Base-by-base conservation (phyloP, 2,113 vertebrate genomes). In the Lota lota region DNA sequence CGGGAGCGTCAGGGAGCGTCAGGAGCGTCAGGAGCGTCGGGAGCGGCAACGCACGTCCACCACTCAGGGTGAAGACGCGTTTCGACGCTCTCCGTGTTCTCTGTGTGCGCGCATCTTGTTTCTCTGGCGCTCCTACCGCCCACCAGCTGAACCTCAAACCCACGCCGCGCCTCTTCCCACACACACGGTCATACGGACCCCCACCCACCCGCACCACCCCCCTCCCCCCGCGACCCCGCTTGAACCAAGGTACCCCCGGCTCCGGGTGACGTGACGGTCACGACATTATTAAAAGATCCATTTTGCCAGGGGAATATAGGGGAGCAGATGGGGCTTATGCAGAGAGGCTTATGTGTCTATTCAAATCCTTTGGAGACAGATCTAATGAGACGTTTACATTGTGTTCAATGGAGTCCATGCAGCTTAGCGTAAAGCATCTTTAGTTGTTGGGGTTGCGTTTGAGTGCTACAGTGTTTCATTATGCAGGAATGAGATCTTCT, bases 241-340 rank as follows among this genome's bases (percentile, higher is more conserved):
- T 63, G 54, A 71, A 75, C 61, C 81, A 79, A 80, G 76, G 77
- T 64, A 63, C 65, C 75, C 73, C 68, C 80, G 77, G 79, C 78
- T 68, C 66, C 59, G 80, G 88, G 89, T 90, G 88, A 88, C 59
- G 58, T 69, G 64, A 67, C 88, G 90, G 87, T 90, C 85, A 73
- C 86, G 87, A 85, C 86, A 89, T 92, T 91, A 91, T 89, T 90
- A 89, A 91, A 88, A 87, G 89, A 91, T 92, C 90, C 90, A 89
- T 88, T 79, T 85, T 88, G 84, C 86, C 75, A 71, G 70, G 66
- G 71, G 75, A 81, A 76, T 73, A 77, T 73, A 66, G 65, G 53
- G 70, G 33, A 83, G 74, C 88, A 91, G 88, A 89, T 89, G 86
- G 76, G 83, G 81, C 85, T 89, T 79, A 81, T 78, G 83, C 53